These are phyloP conservation scores for Orius laevigatus DNA, from an alignment of 1,140 invertebrate genomes.

Conservation along the genomic window DNA sequence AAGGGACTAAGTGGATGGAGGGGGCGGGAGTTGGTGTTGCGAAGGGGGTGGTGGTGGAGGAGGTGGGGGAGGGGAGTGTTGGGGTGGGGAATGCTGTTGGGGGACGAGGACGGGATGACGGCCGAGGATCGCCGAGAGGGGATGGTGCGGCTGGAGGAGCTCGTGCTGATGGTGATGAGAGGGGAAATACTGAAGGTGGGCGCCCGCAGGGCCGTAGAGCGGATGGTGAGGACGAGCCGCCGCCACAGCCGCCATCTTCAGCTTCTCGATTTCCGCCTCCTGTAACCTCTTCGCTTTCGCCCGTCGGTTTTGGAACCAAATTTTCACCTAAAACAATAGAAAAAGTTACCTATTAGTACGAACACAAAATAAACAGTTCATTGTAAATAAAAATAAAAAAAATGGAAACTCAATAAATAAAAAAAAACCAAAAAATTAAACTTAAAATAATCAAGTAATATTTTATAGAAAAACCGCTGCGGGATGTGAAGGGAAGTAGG, in stretches of 20 bases:
- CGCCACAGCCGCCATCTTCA: constrained; percentile 58
- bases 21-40: neutral
- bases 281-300: constrained; percentile 89
- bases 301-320: constrained; percentile 93
- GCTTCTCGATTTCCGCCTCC: constrained; percentile 83
- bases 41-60: constrained; percentile 8
- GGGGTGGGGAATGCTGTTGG: constrained; percentile 7
- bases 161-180: constrained; percentile 21
- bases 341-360: neutral
- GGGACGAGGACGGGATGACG: constrained; percentile 9
- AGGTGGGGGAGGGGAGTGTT: neutral
- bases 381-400: no score
- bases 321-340: constrained; percentile 61
- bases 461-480: no score
- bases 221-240: constrained; percentile 36
- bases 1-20: constrained; percentile 6
- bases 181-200: constrained; percentile 23
- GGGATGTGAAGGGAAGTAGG: no score
- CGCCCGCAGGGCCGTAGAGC: constrained; percentile 30
- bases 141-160: constrained; percentile 12
- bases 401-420: no score
- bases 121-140: constrained; percentile 10
- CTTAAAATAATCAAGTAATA: no score
- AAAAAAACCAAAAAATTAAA: no score
- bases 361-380: constrained; percentile 11